Evolutionary conservation across 2,113 vertebrate species (phyloP).

Genomic region (Varanus komodoensis): DNA sequence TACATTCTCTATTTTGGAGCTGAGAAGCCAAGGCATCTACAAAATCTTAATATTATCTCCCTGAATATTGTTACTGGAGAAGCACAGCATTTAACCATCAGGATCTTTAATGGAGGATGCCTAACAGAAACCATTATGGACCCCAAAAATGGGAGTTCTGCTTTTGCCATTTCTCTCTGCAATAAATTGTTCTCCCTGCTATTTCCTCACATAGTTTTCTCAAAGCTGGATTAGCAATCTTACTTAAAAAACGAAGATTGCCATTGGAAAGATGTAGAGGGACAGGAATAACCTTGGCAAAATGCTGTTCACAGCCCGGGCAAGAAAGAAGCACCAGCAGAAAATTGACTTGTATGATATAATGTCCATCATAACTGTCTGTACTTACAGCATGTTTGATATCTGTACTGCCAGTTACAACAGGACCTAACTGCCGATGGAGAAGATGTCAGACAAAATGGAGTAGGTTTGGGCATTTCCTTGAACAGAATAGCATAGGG

Average conservation of each 20-base stretch:
- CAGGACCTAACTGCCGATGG: neutral
- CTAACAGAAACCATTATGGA: neutral
- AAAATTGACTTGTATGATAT: neutral
- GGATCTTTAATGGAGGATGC: neutral
- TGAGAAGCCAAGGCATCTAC: neutral
- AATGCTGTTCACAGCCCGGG: neutral
- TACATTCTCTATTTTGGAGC: neutral
- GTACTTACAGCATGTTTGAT: neutral
- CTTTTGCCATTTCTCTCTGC: neutral
- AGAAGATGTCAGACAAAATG: neutral
- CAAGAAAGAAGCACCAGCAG: neutral
- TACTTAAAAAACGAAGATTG: neutral
- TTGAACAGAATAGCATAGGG: neutral
- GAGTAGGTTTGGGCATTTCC: neutral
- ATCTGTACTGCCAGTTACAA: neutral
- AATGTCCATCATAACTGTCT: neutral
- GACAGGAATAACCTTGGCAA: neutral
- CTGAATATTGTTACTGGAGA: neutral
- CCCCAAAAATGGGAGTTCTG: neutral
- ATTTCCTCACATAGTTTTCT: neutral
- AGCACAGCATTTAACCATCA: neutral
- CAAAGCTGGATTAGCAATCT: slow-evolving; percentile 32
- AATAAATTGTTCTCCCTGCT: neutral
- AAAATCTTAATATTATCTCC: neutral
- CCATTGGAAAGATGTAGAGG: neutral